phyloP scores from a whole-genome alignment of 2,113 vertebrate genomes.

The Penelope pileata region DNA sequence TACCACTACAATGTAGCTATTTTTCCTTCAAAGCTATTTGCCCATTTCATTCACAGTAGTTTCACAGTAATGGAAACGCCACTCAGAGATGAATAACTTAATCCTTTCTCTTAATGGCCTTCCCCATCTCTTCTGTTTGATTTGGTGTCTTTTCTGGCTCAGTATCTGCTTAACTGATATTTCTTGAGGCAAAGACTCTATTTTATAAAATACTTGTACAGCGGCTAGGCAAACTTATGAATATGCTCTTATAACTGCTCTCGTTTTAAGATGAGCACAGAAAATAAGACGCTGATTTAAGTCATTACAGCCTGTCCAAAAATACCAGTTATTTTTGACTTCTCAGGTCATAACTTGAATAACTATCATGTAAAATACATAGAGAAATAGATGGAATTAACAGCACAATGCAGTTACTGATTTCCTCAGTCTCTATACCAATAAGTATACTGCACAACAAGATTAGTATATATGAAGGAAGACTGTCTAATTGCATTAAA shows the following conservation, averaged over 20 bases:
- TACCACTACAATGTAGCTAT: neutral
- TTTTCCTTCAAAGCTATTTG: constrained; percentile 45
- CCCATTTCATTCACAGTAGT: constrained; percentile 41
- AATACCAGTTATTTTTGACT: neutral
- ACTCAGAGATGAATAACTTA: constrained; percentile 58
- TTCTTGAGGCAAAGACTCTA: neutral
- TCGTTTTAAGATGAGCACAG: neutral
- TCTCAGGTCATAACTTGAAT: neutral
- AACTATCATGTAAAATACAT: neutral
- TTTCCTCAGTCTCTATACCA: neutral
- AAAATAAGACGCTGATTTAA: neutral
- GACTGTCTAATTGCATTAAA: neutral
- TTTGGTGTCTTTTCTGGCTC: neutral
- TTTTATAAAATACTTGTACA: constrained; percentile 26
- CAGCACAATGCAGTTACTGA: neutral
- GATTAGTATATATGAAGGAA: neutral
- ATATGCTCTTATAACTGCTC: neutral
- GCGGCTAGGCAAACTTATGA: neutral
- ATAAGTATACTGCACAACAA: neutral
- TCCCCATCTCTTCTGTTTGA: constrained; percentile 9
- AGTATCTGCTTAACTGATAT: neutral
- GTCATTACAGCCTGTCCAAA: neutral
- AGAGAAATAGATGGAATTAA: constrained; percentile 11
- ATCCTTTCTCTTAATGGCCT: constrained; percentile 12
- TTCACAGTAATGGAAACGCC: constrained; percentile 50